A percentile compares a stretch with the other conserved stretches of the same genome.
Evolutionary conservation across 2,113 vertebrate genomes (phyloP).

Genomic region (Malurus cyaneus): DNA sequence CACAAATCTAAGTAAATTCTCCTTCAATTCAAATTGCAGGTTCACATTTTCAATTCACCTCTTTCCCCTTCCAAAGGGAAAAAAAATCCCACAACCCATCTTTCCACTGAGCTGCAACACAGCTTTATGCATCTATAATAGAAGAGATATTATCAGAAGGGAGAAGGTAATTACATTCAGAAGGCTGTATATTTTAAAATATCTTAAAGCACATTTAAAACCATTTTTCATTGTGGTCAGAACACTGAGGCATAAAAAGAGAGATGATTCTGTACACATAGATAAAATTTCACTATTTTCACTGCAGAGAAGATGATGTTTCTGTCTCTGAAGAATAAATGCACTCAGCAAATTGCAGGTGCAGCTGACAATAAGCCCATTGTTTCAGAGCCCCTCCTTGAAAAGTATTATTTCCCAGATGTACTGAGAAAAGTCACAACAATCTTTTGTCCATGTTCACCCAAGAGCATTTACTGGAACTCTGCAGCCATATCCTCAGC

Average conservation of each 20-base stretch:
- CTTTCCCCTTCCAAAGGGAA: not conserved
- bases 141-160: not conserved
- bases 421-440: not conserved
- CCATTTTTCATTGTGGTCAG: not conserved
- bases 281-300: not conserved
- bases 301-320: not conserved
- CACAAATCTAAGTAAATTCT: not conserved
- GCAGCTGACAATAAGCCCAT: not conserved
- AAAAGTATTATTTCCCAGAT: not conserved
- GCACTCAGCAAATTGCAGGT: not conserved
- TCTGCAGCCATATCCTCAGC: not conserved
- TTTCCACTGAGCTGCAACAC: slow-evolving; percentile 27
- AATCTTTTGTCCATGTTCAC: not conserved
- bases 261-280: not conserved
- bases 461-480: not conserved
- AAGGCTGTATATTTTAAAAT: not conserved
- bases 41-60: not conserved
- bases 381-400: not conserved
- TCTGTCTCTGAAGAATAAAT: not conserved
- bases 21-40: not conserved
- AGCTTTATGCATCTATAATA: not conserved
- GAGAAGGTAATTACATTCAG: slow-evolving; percentile 2
- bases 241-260: not conserved
- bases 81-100: not conserved
- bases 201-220: not conserved